These are phyloP conservation scores for Medauroidea extradentata DNA, from an alignment of 1,140 invertebrate species.

Conservation along the genomic window DNA sequence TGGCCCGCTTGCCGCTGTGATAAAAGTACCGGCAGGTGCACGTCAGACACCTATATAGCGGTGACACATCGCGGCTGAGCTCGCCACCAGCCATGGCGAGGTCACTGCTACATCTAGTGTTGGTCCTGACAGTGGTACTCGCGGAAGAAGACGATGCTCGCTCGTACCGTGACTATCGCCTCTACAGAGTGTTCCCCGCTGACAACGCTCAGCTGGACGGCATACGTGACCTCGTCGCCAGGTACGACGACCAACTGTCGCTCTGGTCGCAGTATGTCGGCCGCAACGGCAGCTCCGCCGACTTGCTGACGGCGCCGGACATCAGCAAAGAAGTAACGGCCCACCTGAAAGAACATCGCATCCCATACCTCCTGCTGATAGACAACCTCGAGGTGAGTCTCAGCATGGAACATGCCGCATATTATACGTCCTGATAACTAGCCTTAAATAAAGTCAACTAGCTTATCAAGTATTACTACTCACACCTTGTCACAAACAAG, in stretches of 20 bases:
- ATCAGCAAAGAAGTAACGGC: not conserved
- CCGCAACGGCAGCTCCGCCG: not conserved
- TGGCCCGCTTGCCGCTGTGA: too few relatives aligned
- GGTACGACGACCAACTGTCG: not conserved
- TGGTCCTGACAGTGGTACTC: too few relatives aligned
- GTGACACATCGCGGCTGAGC: too few relatives aligned
- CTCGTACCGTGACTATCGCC: conserved; percentile 2
- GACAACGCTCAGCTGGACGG: not conserved
- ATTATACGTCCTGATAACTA: too few relatives aligned
- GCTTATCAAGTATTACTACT: too few relatives aligned
- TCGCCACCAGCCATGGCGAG: too few relatives aligned
- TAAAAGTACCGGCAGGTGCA: too few relatives aligned
- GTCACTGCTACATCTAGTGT: too few relatives aligned
- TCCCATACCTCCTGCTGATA: conserved; percentile 1
- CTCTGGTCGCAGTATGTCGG: conserved; percentile 1
- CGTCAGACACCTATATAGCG: too few relatives aligned
- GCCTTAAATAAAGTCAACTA: too few relatives aligned
- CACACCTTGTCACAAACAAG: too few relatives aligned
- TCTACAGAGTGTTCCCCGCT: not conserved
- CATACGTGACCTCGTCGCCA: not conserved
- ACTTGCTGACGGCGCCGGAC: conserved; percentile 3
- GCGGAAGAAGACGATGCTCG: not conserved
- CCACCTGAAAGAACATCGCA: not conserved
- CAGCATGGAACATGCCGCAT: too few relatives aligned
- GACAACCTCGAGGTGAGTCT: conserved; percentile 6